Evolutionary conservation across 2,888 invertebrate genomes (phyloP).

Genomic region (Heliconius ethilla): DNA sequence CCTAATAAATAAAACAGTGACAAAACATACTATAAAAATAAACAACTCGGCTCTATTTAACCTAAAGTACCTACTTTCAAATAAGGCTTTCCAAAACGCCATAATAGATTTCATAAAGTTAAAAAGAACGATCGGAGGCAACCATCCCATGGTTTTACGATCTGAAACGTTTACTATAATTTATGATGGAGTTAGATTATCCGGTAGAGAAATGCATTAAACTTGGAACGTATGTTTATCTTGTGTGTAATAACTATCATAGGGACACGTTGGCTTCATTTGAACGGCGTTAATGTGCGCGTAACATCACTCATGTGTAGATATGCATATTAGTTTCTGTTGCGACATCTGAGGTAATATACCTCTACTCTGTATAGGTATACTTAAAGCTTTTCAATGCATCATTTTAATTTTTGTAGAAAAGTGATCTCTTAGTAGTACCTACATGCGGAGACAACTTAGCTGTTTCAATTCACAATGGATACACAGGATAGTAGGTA

Average conservation of each 20-base stretch:
- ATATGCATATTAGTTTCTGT: conserved; percentile 1
- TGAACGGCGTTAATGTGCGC: conserved; percentile 26
- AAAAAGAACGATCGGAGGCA: conserved; percentile 26
- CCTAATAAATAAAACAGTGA: neutral
- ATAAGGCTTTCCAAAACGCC: conserved; percentile 18
- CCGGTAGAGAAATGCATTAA: conserved; percentile 40
- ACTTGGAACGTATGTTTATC: conserved; percentile 42
- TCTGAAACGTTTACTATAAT: conserved; percentile 33
- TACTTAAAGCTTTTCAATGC: neutral
- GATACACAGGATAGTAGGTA: too few species aligned
- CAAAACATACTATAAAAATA: conserved; percentile 16
- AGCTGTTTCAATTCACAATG: too few species aligned
- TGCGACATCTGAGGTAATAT: neutral
- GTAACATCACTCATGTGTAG: neutral
- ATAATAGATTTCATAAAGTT: conserved; percentile 28
- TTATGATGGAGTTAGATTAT: conserved; percentile 41
- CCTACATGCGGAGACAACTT: too few species aligned
- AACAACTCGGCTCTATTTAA: conserved; percentile 7
- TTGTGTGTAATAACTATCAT: conserved; percentile 42
- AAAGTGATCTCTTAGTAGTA: too few species aligned
- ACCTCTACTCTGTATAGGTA: neutral
- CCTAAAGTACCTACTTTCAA: neutral
- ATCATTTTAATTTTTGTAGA: too few species aligned
- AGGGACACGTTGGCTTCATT: conserved; percentile 35
- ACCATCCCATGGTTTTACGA: conserved; percentile 32